These are phyloP conservation scores for Cerceris rybyensis DNA, from an alignment of 2,888 invertebrate species.

Conservation along the genomic window DNA sequence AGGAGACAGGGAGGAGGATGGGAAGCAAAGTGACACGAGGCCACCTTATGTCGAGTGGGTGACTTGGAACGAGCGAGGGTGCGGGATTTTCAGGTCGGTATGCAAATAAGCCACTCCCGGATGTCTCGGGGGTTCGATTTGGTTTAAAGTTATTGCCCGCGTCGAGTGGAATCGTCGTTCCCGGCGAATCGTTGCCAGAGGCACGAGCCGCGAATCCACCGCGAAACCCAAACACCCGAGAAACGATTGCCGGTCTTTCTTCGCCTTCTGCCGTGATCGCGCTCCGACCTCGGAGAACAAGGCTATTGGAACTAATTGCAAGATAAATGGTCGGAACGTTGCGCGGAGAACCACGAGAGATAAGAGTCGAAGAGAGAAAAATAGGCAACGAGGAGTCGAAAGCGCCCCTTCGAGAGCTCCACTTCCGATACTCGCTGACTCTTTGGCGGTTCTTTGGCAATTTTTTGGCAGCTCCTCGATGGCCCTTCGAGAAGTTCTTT, in stretches of 20 bases:
- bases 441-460: constrained; percentile 51
- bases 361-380: constrained; percentile 57
- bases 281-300: constrained; percentile 43
- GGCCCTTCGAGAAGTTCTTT: too few relatives aligned
- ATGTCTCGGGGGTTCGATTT: constrained; percentile 82
- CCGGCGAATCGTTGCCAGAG: constrained; percentile 63
- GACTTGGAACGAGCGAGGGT: constrained; percentile 77
- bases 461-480: constrained; percentile 14
- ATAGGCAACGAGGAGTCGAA: constrained; percentile 25
- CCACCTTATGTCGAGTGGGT: constrained; percentile 81
- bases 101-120: constrained; percentile 79
- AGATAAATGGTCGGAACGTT: constrained; percentile 67
- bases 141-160: constrained; percentile 77
- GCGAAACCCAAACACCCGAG: not conserved
- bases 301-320: constrained; percentile 69
- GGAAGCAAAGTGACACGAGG: constrained; percentile 59
- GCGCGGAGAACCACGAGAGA: constrained; percentile 55
- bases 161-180: constrained; percentile 76
- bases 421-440: constrained; percentile 9
- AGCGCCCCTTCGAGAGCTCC: not conserved
- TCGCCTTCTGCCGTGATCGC: not conserved
- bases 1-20: constrained; percentile 7
- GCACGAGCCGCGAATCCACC: constrained; percentile 28
- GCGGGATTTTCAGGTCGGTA: constrained; percentile 77
- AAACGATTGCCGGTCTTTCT: constrained; percentile 11